Percentiles rank a stretch among this genome's conserved stretches.
Conservation (phyloP, 2,113 vertebrate species). For the Elaphurus davidianus region DNA sequence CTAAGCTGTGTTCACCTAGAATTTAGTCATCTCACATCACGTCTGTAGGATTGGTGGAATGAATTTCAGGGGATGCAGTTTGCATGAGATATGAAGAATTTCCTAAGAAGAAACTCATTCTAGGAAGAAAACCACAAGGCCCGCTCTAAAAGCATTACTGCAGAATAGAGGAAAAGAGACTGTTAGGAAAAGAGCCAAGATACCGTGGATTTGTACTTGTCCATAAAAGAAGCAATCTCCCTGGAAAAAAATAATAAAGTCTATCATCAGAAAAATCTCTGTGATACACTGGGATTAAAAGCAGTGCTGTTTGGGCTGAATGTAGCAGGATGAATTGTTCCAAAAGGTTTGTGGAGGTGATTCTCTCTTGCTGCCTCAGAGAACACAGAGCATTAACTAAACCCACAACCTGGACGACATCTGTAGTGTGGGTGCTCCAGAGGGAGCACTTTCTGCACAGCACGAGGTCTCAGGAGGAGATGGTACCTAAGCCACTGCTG, state of each 20-base stretch:
- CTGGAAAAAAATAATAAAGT: not conserved
- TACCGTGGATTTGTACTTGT: not conserved
- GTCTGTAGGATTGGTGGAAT: not conserved
- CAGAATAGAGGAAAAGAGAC: not conserved
- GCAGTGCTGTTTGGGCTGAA: not conserved
- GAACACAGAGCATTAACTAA: not conserved
- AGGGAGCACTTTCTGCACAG: not conserved
- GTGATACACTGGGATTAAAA: not conserved
- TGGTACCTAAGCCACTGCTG: not conserved
- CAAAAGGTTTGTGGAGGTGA: not conserved
- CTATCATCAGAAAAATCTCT: not conserved
- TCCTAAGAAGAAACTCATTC: not conserved
- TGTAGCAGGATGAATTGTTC: not conserved
- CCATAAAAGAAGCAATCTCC: not conserved
- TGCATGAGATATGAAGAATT: not conserved
- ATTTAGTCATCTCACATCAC: not conserved
- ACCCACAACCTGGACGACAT: not conserved
- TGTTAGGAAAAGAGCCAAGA: not conserved
- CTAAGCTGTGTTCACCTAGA: not conserved
- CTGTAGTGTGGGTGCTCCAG: not conserved
- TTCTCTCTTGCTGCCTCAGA: not conserved
- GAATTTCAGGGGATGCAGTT: not conserved
- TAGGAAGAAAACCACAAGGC: not conserved
- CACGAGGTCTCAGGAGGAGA: rapidly evolving
- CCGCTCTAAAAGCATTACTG: rapidly evolving